Percentiles rank a stretch among this genome's conserved stretches.
Evolutionary conservation across 1,140 invertebrate species (phyloP).

Genomic region (Leptoteleia sp.): DNA sequence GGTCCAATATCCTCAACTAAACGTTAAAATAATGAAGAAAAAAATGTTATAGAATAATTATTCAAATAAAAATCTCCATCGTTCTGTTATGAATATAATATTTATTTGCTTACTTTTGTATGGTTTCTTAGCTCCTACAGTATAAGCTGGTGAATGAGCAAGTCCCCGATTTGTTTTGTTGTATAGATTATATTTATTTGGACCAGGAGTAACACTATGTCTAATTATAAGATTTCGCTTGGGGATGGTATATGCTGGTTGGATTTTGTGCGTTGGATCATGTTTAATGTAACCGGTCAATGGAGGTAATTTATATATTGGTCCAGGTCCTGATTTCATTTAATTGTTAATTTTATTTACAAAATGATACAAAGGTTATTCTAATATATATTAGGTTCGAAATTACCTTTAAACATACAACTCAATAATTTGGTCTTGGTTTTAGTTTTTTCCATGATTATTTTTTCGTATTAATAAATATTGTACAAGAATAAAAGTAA

Average conservation of each 20-base stretch:
- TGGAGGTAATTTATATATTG: slow-evolving; percentile 74
- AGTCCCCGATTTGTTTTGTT: slow-evolving; percentile 73
- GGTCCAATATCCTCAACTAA: slow-evolving; percentile 64
- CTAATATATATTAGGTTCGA: no score
- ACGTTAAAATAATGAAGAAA: background rate
- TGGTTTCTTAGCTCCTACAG: slow-evolving; percentile 58
- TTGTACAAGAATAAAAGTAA: background rate
- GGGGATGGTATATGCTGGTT: slow-evolving; percentile 76
- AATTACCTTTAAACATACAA: slow-evolving; percentile 32
- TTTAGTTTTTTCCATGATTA: slow-evolving; percentile 4
- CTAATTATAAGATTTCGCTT: slow-evolving; percentile 19
- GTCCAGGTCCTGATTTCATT: slow-evolving; percentile 75
- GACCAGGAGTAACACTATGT: slow-evolving; percentile 72
- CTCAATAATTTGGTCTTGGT: slow-evolving; percentile 3
- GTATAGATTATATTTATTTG: slow-evolving; percentile 67
- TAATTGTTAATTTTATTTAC: no score
- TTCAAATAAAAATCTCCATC: no score
- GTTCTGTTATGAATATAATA: no score
- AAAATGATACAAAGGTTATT: no score
- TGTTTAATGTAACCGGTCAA: slow-evolving; percentile 76
- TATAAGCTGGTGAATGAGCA: slow-evolving; percentile 71
- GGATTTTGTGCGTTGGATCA: slow-evolving; percentile 73
- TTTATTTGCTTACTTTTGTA: slow-evolving; percentile 69
- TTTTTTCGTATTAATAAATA: background rate
- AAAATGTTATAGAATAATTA: background rate